These are phyloP conservation scores for Tetrao urogallus DNA, from an alignment of 2,113 vertebrate genomes.

Conservation along the genomic window DNA sequence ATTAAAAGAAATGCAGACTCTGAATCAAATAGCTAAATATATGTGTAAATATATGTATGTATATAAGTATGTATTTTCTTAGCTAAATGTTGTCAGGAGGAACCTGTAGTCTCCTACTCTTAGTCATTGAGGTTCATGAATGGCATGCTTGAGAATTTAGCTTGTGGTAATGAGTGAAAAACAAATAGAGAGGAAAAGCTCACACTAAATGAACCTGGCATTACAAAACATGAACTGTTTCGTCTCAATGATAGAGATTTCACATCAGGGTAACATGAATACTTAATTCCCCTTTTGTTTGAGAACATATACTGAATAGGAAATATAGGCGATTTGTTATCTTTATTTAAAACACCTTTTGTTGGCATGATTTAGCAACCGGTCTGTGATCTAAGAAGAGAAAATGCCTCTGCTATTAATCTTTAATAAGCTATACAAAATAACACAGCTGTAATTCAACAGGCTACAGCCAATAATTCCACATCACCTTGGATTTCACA, in stretches of 20 bases:
- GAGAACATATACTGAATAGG: slow-evolving; percentile 8
- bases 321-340: slow-evolving; percentile 10
- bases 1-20: slow-evolving; percentile 16
- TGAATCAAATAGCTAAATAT: background rate
- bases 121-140: background rate
- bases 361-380: background rate
- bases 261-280: slow-evolving; percentile 34
- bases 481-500: background rate
- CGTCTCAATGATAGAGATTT: background rate
- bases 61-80: too few relatives aligned
- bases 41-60: background rate
- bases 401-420: background rate
- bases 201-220: background rate
- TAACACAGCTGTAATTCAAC: background rate
- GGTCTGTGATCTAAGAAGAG: background rate
- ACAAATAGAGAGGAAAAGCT: background rate
- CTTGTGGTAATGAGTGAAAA: background rate
- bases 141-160: background rate
- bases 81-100: background rate
- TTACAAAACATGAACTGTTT: background rate
- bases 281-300: slow-evolving; percentile 20
- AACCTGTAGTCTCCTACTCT: background rate
- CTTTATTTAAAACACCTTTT: background rate
- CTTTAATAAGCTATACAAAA: background rate
- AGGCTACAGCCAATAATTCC: background rate